These are phyloP conservation scores for Embiotoca jacksoni DNA, from an alignment of 2,113 vertebrate species.

Conservation along the genomic window DNA sequence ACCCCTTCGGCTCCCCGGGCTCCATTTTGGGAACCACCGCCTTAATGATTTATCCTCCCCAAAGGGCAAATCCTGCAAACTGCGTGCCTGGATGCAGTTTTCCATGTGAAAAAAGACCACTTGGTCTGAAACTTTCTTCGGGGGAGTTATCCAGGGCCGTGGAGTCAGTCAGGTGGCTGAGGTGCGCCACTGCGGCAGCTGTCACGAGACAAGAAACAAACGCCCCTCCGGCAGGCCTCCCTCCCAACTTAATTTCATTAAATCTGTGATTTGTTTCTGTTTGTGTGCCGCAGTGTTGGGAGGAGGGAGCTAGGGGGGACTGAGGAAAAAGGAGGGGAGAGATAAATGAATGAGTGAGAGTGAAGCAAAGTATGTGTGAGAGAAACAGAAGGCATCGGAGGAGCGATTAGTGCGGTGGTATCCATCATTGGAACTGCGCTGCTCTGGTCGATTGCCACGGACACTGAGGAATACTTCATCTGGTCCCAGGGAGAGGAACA, in stretches of 20 bases:
- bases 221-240: constrained; percentile 30
- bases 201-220: constrained; percentile 59
- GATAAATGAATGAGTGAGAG: constrained; percentile 75
- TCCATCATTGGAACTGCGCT: constrained; percentile 74
- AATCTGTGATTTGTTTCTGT: constrained; percentile 81
- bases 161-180: constrained; percentile 46
- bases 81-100: constrained; percentile 24
- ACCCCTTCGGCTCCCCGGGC: not conserved
- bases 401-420: constrained; percentile 80
- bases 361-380: constrained; percentile 72
- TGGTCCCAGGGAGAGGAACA: constrained; percentile 50
- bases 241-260: constrained; percentile 74
- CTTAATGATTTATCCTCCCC: constrained; percentile 46
- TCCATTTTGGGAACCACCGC: constrained; percentile 22
- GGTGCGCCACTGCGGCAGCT: constrained; percentile 68
- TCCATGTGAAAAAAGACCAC: constrained; percentile 18
- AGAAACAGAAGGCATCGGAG: constrained; percentile 77
- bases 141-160: constrained; percentile 12
- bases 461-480: constrained; percentile 77
- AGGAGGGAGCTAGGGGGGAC: not conserved
- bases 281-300: constrained; percentile 68
- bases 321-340: constrained; percentile 34
- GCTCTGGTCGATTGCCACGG: constrained; percentile 76
- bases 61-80: constrained; percentile 18
- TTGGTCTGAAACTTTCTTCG: constrained; percentile 11